Evolutionary conservation across 35 echinoderm and acorn worm genomes (phyloP).

Genomic region (Apostichopus parvimensis): DNA sequence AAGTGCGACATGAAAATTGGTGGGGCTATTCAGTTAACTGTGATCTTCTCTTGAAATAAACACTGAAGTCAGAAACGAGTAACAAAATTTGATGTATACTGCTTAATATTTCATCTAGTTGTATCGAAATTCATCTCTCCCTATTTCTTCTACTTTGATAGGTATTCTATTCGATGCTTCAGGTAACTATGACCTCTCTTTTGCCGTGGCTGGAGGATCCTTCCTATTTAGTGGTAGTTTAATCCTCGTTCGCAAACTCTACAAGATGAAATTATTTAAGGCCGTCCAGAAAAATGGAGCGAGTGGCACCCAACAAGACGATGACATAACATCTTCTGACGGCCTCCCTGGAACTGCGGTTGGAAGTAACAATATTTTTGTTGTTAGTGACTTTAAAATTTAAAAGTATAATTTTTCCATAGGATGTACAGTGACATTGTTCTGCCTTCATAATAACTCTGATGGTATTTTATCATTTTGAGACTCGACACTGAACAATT

Average conservation of each 20-base stretch:
- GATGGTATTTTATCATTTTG: too few species aligned
- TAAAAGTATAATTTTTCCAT: too few species aligned
- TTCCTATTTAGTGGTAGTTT: constrained; percentile 20
- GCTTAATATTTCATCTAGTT: background rate
- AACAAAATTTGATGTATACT: background rate
- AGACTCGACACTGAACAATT: too few species aligned
- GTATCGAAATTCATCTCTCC: background rate
- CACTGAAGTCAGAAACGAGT: background rate
- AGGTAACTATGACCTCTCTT: constrained; percentile 34
- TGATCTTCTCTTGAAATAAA: background rate
- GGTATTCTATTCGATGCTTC: constrained; percentile 38
- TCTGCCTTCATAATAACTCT: too few species aligned
- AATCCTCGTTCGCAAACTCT: background rate
- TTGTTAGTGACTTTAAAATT: background rate
- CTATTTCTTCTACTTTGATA: background rate
- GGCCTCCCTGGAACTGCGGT: background rate
- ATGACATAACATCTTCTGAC: background rate
- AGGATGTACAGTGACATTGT: too few species aligned
- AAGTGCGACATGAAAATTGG: too few species aligned
- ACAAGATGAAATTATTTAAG: constrained; percentile 12
- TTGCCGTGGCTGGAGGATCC: constrained; percentile 6
- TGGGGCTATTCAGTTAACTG: background rate
- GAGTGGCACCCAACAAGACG: background rate
- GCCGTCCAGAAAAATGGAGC: background rate
- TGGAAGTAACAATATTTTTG: background rate